Evolutionary conservation across 2,888 invertebrate species (phyloP), one percentile per base, ranked within the genome.

Genomic region (Lottia gigantea): DNA sequence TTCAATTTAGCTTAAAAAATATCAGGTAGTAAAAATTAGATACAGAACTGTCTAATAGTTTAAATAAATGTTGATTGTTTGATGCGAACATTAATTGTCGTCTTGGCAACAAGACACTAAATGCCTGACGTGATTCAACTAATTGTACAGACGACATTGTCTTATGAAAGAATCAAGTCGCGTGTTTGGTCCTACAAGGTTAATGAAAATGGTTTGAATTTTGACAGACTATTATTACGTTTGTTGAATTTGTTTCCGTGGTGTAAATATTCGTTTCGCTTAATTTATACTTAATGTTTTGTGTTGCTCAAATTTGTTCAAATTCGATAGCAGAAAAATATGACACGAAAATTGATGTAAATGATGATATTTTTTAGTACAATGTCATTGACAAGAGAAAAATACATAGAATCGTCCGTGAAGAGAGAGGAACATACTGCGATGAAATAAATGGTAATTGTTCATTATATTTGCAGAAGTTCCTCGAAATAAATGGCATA

Each of bases 221-320:
- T 55, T 55, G 55, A 55, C 55, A 55, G 55, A 55, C 55, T 69
- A 65, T 69, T 65, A 69, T 69, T 69, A 69, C 46, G 64, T 15
- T 61, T 55, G n/a, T 40, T 64, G 64, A 65, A 47, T 65, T 61
- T 46, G 65, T 65, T 65, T 69, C 69, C 69, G 69, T 31, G 45
- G 65, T 69, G 69, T 65, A 55, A 23, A 40, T 55, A 45, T 68
- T 64, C 55, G 55, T 55, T 55, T 55, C 55, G 55, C 55, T 23
- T 55, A 55, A 55, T 55, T 55, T 19, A 55, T 23, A 55, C 19
- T 55, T 55, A 19, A 55, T 55, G 55, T 55, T 55, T 55, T 55
- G 55, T 55, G 55, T 55, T 23, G 55, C 55, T 55, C 55, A 23
- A 55, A 55, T 55, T 55, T 55, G 55, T 55, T 23, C 55, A 55